Evolutionary conservation across 1,140 invertebrate species (phyloP).

Genomic region (Tachypleus tridentatus): DNA sequence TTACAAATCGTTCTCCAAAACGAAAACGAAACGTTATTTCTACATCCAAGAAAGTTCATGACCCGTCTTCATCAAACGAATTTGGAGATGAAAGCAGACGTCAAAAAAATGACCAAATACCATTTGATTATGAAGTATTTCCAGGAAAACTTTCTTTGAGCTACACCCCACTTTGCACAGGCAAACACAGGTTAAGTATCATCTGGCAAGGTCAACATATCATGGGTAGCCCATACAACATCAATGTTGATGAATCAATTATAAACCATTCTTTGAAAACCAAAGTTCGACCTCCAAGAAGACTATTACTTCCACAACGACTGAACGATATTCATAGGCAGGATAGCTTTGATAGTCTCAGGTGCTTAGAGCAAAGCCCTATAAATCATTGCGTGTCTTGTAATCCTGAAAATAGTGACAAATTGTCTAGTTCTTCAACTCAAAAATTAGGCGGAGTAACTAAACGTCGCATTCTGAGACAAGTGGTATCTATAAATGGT

Average conservation of each 20-base stretch:
- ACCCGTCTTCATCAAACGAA: too few relatives aligned
- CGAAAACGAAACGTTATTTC: background rate
- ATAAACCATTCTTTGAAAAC: background rate
- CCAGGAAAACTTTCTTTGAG: conserved; percentile 17
- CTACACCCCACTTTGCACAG: conserved; percentile 19
- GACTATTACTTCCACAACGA: background rate
- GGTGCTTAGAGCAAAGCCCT: background rate
- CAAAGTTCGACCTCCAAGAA: background rate
- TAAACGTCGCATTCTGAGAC: conserved; percentile 11
- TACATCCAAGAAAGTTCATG: too few relatives aligned
- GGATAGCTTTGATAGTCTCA: background rate
- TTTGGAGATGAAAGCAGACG: too few relatives aligned
- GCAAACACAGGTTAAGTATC: conserved; percentile 17
- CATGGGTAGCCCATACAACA: conserved; percentile 20
- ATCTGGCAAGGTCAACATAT: conserved; percentile 23
- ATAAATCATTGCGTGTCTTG: conserved; percentile 2
- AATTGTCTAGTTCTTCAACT: background rate
- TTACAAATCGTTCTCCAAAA: conserved; percentile 17
- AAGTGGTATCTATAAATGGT: conserved; percentile 13
- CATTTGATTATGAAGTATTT: conserved; percentile 22
- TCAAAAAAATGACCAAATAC: conserved; percentile 9
- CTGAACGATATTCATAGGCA: too few relatives aligned
- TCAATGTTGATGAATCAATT: conserved; percentile 17
- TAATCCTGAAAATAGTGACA: background rate
- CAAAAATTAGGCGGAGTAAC: conserved; percentile 9